A percentile compares a stretch with the other conserved stretches of the same genome.
These are phyloP conservation scores for Adoxophyes honmai DNA, from an alignment of 1,140 invertebrate species.

Conservation along the genomic window DNA sequence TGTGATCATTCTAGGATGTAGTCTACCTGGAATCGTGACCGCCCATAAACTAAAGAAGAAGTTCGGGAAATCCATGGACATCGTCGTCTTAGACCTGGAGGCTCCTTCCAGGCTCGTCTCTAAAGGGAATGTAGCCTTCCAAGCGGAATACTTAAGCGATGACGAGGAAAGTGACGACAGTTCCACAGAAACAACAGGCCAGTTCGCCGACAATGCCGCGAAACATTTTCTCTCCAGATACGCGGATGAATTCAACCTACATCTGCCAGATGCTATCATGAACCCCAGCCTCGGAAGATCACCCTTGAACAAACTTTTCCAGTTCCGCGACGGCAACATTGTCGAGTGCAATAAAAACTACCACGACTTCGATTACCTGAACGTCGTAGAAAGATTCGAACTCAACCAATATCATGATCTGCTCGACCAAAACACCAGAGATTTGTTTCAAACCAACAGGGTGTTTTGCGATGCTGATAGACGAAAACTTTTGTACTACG, in stretches of 20 bases:
- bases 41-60: constrained; percentile 61
- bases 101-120: constrained; percentile 20
- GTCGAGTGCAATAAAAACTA: constrained; percentile 41
- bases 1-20: constrained; percentile 64
- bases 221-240: constrained; percentile 38
- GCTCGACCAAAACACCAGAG: constrained; percentile 48
- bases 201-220: constrained; percentile 24
- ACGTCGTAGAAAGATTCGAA: constrained; percentile 54
- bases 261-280: constrained; percentile 45
- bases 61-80: constrained; percentile 63
- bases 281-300: constrained; percentile 29
- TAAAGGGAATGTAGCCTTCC: constrained; percentile 49
- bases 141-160: constrained; percentile 30
- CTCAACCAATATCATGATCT: constrained; percentile 57
- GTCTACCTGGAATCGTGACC: constrained; percentile 59
- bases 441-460: constrained; percentile 44
- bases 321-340: constrained; percentile 45
- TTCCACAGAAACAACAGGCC: not conserved
- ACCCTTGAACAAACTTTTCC: constrained; percentile 51
- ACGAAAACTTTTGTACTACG: constrained; percentile 48
- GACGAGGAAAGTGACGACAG: constrained; percentile 14
- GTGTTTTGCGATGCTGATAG: constrained; percentile 30
- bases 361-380: constrained; percentile 57
- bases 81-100: constrained; percentile 54
- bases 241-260: constrained; percentile 52